Conservation (phyloP, 2,888 invertebrate genomes). For the Orchesellides sinensis region DNA sequence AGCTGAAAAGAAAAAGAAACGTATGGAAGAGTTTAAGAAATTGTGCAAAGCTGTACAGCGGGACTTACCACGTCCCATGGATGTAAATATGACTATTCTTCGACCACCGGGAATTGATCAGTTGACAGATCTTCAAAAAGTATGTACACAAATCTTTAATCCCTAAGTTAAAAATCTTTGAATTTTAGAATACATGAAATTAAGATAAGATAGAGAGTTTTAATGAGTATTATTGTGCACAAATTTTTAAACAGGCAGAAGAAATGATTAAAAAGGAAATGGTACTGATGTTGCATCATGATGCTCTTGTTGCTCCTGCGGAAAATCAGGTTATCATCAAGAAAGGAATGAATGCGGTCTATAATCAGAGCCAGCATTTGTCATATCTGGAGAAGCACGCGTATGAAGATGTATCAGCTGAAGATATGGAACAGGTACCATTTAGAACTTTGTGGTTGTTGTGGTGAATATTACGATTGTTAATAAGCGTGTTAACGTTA, state of each 20-base stretch:
- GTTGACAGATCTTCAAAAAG: conserved; percentile 90
- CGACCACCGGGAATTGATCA: conserved; percentile 87
- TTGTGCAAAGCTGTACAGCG: conserved; percentile 93
- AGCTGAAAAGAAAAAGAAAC: conserved; percentile 84
- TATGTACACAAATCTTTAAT: conserved; percentile 73
- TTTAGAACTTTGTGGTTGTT: too few species aligned
- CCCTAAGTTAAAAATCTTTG: background rate
- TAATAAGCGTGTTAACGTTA: background rate
- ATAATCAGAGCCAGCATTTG: conserved; percentile 83
- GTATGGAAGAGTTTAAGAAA: conserved; percentile 83
- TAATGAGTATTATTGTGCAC: background rate
- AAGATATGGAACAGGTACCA: conserved; percentile 83
- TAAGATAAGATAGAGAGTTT: background rate
- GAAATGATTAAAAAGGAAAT: conserved; percentile 97
- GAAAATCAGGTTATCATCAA: conserved; percentile 74
- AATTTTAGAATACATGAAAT: background rate
- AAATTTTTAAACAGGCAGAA: conserved; percentile 83
- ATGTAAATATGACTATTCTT: conserved; percentile 90
- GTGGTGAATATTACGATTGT: background rate
- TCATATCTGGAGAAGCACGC: conserved; percentile 92
- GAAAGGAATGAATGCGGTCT: conserved; percentile 67
- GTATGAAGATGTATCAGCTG: conserved; percentile 84
- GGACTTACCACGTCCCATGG: conserved; percentile 88
- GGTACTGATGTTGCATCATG: conserved; percentile 96
- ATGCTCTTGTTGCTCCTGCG: conserved; percentile 88